These are phyloP conservation scores for Rhyzopertha dominica DNA, from an alignment of 1,140 invertebrate genomes.

Conservation along the genomic window DNA sequence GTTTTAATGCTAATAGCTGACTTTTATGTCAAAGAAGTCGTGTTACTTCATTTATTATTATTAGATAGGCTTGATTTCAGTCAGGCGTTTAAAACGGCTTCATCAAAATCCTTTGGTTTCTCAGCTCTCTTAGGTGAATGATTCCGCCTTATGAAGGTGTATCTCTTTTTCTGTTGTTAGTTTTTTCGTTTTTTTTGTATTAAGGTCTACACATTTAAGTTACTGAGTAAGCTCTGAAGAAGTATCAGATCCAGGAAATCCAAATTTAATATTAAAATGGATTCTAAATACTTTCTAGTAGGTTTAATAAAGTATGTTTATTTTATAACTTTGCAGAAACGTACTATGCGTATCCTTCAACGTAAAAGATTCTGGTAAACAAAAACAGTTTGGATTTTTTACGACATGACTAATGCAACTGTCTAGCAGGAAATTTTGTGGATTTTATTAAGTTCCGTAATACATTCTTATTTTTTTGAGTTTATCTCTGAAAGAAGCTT, in stretches of 20 bases:
- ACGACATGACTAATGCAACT: constrained; percentile 19
- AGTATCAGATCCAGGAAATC: constrained; percentile 15
- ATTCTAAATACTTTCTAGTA: constrained; percentile 17
- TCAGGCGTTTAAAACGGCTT: constrained; percentile 7
- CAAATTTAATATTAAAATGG: constrained; percentile 20
- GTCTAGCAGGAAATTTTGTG: constrained; percentile 6
- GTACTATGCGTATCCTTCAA: constrained; percentile 16
- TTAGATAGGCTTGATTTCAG: constrained; percentile 8
- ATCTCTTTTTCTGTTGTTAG: constrained; percentile 9
- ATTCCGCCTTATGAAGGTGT: constrained; percentile 18
- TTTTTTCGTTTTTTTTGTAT: constrained; percentile 4
- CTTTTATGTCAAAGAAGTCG: constrained; percentile 11
- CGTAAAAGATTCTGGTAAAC: constrained; percentile 14
- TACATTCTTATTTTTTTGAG: too few relatives aligned
- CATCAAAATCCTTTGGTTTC: constrained; percentile 16
- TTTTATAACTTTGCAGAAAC: constrained; percentile 9
- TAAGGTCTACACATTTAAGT: constrained; percentile 5
- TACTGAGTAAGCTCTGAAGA: constrained; percentile 12
- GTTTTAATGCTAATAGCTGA: constrained; percentile 1
- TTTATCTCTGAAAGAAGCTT: too few relatives aligned
- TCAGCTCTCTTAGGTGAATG: constrained; percentile 12
- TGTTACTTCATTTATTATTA: constrained; percentile 10
- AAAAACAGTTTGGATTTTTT: constrained; percentile 15
- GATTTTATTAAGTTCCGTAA: too few relatives aligned
- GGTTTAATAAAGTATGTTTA: constrained; percentile 14